A percentile compares a stretch with the other conserved stretches of the same genome.
These are phyloP conservation scores for Omphaloscelis lunosa DNA, from an alignment of 2,888 invertebrate genomes.

Conservation along the genomic window DNA sequence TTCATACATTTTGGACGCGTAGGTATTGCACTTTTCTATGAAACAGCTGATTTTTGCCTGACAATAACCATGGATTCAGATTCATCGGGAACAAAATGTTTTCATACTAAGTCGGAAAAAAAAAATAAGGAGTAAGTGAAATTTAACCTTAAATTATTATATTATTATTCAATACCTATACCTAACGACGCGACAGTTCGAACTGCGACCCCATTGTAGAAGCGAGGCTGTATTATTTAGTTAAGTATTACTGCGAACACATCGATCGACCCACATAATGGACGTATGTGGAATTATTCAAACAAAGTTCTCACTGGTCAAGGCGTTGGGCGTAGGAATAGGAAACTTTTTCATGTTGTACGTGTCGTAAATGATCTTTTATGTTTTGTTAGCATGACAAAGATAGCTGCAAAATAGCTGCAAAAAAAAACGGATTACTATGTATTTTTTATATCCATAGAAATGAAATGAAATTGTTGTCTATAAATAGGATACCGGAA, in stretches of 20 bases:
- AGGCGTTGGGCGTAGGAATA: neutral
- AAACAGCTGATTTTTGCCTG: too few relatives aligned
- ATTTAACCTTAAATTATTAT: too few relatives aligned
- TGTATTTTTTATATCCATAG: neutral
- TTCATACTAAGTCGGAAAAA: neutral
- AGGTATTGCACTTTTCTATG: too few relatives aligned
- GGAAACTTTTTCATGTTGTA: neutral
- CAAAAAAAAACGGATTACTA: neutral
- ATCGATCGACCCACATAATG: conserved; percentile 36
- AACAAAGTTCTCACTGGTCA: conserved; percentile 6
- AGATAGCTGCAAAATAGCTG: neutral
- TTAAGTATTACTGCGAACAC: conserved; percentile 14
- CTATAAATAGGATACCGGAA: too few relatives aligned
- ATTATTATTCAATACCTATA: too few relatives aligned
- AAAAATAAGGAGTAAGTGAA: neutral
- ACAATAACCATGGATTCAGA: too few relatives aligned
- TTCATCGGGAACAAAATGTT: neutral
- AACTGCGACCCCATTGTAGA: conserved; percentile 4
- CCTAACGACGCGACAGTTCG: neutral
- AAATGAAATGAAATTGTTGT: too few relatives aligned
- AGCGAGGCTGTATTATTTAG: conserved; percentile 27
- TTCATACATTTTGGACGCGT: too few relatives aligned
- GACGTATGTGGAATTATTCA: neutral
- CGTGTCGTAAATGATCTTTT: neutral
- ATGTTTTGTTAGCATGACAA: neutral